Conservation (phyloP, 1,140 invertebrate species). For the Drosophila setifemur region DNA sequence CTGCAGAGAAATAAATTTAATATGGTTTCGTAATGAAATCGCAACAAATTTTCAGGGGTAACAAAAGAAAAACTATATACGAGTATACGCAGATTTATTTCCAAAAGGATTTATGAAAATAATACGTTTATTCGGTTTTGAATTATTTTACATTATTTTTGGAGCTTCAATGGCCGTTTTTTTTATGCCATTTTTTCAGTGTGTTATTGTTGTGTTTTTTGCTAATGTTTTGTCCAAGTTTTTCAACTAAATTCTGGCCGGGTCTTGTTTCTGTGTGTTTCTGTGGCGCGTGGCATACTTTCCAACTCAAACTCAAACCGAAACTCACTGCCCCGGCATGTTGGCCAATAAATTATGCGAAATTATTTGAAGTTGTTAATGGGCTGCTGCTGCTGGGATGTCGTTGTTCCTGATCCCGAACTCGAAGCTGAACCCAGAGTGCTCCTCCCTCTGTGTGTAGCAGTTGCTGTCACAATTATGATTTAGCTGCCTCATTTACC, state of each 20-base stretch:
- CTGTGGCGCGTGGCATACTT: slow-evolving; percentile 44
- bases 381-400: slow-evolving; percentile 41
- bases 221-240: slow-evolving; percentile 9
- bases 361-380: slow-evolving; percentile 71
- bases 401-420: slow-evolving; percentile 9
- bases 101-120: too few relatives aligned
- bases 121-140: too few relatives aligned
- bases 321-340: slow-evolving; percentile 37
- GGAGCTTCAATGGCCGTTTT: too few relatives aligned
- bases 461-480: slow-evolving; percentile 65
- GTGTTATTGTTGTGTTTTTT: slow-evolving; percentile 38
- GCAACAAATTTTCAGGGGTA: too few relatives aligned
- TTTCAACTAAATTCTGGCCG: slow-evolving; percentile 9
- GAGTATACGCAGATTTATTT: too few relatives aligned
- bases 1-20: not conserved
- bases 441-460: slow-evolving; percentile 31
- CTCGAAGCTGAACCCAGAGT: not conserved
- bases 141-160: too few relatives aligned
- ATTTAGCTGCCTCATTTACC: slow-evolving; percentile 66
- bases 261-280: too few relatives aligned
- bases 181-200: not conserved
- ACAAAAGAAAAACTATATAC: too few relatives aligned
- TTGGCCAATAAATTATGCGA: slow-evolving; percentile 71
- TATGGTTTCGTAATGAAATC: not conserved
- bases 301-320: slow-evolving; percentile 36